Percentiles rank a stretch among this genome's conserved stretches.
Evolutionary conservation across 2,888 invertebrate species (phyloP).

Genomic region (Scaptomyza flava): DNA sequence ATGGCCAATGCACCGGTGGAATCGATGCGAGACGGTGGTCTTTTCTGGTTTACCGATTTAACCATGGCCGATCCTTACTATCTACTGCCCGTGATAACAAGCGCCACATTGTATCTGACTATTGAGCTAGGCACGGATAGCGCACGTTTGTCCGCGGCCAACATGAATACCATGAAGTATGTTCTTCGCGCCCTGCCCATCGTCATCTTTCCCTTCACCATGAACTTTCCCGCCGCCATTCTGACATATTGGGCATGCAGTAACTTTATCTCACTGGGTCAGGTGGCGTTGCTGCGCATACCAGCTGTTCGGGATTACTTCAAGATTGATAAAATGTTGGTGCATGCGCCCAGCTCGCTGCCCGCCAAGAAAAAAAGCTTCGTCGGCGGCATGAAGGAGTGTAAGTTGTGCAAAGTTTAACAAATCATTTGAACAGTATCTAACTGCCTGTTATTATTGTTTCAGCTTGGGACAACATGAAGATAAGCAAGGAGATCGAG

Average conservation of each 20-base stretch:
- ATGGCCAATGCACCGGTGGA: conserved; percentile 97
- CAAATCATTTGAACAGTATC: not conserved
- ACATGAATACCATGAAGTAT: conserved; percentile 90
- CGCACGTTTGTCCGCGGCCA: conserved; percentile 88
- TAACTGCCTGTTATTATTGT: conserved; percentile 19
- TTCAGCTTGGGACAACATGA: conserved; percentile 92
- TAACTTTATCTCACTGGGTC: conserved; percentile 93
- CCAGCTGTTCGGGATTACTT: conserved; percentile 90
- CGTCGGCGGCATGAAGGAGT: conserved; percentile 91
- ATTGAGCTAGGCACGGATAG: conserved; percentile 93
- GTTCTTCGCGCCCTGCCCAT: conserved; percentile 91
- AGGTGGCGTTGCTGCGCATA: conserved; percentile 90
- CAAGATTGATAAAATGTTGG: conserved; percentile 88
- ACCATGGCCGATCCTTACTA: conserved; percentile 96
- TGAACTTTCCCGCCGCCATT: conserved; percentile 95
- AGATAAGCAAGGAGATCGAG: conserved; percentile 90
- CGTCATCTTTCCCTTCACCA: conserved; percentile 92
- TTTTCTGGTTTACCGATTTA: conserved; percentile 96
- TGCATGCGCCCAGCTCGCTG: conserved; percentile 86
- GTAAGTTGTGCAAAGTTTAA: conserved; percentile 85
- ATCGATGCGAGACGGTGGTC: conserved; percentile 94
- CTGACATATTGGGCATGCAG: conserved; percentile 95
- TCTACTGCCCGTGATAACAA: conserved; percentile 93
- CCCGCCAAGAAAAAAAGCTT: conserved; percentile 91
- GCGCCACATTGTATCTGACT: conserved; percentile 91